Evolutionary conservation across 2,797 vertebrate species (phyloP), one percentile per base, ranked within the genome.

Genomic region (Taenioides sp.): DNA sequence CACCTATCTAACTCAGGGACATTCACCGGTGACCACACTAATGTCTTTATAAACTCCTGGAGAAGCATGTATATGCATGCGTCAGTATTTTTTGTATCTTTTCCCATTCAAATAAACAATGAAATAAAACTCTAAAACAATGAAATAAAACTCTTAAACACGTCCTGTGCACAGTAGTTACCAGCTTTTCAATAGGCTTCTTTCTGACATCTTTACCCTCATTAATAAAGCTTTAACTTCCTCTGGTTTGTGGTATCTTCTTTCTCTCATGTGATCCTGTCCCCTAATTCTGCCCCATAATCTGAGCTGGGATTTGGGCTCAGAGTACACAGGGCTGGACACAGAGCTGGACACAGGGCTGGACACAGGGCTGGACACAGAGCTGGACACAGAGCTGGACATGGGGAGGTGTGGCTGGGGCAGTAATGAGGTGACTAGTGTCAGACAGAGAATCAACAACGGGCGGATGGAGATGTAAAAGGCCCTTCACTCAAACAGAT

Each of bases 401-500:
- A 84, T 81, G 86, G 83, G 86, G 88, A 88, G 89, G 89, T 89
- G 90, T 90, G 88, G 85, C 70, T 77, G 68, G 0, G 47, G 65
- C 22, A 61, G 87, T 90, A 90, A 91, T 91, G 88, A 92, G 88
- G 89, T 86, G 89, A 89, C 83, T 85, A 72, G 87, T 84, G 84
- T 85, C 81, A 90, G 89, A 88, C 87, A 81, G 71, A 62, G 59
- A 81, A 69, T 71, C 88, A 94, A 94, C 68, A 89, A 95, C 52
- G 92, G 92, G 88, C 86, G 90, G 92, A 94, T 91, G 93, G 89
- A 91, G 93, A 87, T 77, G 84, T 79, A 81, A 85, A 81, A 89
- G 91, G 86, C 85, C 87, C 84, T 31, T 22, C 54, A 55, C 80
- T 64, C 79, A 50, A 63, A 94, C 96, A 96, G 95, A 95, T 96